Percentiles rank a stretch among this genome's conserved stretches.
Conservation (phyloP, 2,797 vertebrate species). For the Sebastes miniatus region DNA sequence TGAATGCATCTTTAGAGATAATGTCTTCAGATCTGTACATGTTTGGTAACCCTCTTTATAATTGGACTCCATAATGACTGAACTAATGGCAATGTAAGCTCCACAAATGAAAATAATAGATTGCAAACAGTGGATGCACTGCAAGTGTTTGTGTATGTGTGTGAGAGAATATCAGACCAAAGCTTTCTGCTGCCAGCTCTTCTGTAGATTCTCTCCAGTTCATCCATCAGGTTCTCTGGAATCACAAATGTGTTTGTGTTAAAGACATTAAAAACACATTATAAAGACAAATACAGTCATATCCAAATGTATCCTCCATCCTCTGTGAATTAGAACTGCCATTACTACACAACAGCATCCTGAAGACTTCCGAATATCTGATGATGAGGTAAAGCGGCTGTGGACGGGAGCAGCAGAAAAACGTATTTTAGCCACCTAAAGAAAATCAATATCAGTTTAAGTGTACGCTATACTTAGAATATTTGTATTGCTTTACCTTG, state of each 20-base stretch:
- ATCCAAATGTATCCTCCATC: background rate
- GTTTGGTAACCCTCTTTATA: background rate
- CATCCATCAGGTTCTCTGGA: slow-evolving; percentile 88
- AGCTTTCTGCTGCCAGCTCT: slow-evolving; percentile 95
- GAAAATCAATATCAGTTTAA: too few relatives aligned
- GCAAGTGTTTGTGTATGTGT: slow-evolving; percentile 5
- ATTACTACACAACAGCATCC: background rate
- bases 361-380: background rate
- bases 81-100: background rate
- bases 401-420: too few relatives aligned
- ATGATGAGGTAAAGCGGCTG: too few relatives aligned
- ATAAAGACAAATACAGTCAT: background rate
- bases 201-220: slow-evolving; percentile 95
- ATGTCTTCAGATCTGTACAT: background rate
- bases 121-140: background rate
- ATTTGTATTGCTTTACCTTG: too few relatives aligned
- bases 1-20: background rate
- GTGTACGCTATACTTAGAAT: too few relatives aligned
- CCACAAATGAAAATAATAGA: background rate
- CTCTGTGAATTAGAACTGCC: background rate
- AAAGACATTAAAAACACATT: background rate
- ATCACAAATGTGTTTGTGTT: slow-evolving; percentile 25
- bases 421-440: too few relatives aligned
- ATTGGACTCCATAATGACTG: background rate
- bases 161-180: slow-evolving; percentile 87